phyloP scores from a whole-genome alignment of 2,797 vertebrate genomes.

The Acanthurus lineatus region DNA sequence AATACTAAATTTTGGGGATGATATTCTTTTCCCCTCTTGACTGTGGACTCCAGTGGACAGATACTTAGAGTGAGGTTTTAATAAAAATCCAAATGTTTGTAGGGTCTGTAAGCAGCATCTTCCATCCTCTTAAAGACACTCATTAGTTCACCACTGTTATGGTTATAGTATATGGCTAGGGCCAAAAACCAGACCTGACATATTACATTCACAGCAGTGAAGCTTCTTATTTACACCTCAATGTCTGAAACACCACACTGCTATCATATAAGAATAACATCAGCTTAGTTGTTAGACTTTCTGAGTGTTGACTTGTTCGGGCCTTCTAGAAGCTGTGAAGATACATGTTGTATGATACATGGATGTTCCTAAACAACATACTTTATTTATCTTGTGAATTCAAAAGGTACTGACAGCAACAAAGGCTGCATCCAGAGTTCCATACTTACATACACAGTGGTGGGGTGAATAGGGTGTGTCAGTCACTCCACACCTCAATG shows the following conservation, averaged over 20 bases:
- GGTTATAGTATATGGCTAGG: not conserved
- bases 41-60: too few species aligned
- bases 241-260: not conserved
- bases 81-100: not conserved
- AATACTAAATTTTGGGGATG: not conserved
- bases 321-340: not conserved
- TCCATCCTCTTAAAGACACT: not conserved
- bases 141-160: not conserved
- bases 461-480: too few species aligned
- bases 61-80: too few species aligned
- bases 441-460: too few species aligned
- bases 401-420: too few species aligned
- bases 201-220: conserved; percentile 12
- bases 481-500: too few species aligned
- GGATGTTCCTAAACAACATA: too few species aligned
- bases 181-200: conserved; percentile 24
- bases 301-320: not conserved
- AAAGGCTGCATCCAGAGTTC: too few species aligned
- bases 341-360: not conserved
- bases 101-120: not conserved
- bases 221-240: conserved; percentile 13
- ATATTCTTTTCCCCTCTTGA: too few species aligned
- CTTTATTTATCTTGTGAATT: too few species aligned
- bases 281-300: not conserved
- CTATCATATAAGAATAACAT: conserved; percentile 21